Percentiles rank a stretch among this genome's conserved stretches.
These are phyloP conservation scores for Cydia pomonella DNA, from an alignment of 1,140 invertebrate species.

Conservation along the genomic window DNA sequence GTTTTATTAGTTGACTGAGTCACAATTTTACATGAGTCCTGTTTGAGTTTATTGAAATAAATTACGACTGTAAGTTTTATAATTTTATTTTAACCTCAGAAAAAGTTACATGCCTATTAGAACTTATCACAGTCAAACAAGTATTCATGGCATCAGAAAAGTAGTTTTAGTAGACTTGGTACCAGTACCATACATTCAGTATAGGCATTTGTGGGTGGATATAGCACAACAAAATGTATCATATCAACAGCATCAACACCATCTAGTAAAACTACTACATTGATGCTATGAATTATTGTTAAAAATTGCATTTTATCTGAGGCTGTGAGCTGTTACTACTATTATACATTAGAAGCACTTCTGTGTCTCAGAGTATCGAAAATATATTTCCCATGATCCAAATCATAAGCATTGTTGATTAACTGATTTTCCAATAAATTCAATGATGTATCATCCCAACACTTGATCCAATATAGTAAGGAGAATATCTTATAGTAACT, in stretches of 20 bases:
- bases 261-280: neutral
- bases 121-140: neutral
- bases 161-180: too few species aligned
- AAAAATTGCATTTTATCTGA: too few species aligned
- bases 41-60: slow-evolving; percentile 50
- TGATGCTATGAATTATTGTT: neutral
- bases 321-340: neutral
- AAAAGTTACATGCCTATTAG: neutral
- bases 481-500: slow-evolving; percentile 70
- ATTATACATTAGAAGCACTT: slow-evolving; percentile 46
- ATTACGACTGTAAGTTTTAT: slow-evolving; percentile 36
- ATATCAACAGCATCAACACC: too few species aligned
- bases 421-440: slow-evolving; percentile 73
- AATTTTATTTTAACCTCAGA: slow-evolving; percentile 36
- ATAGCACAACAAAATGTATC: too few species aligned
- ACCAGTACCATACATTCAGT: too few species aligned
- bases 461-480: slow-evolving; percentile 72
- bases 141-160: neutral
- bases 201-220: too few species aligned
- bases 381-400: slow-evolving; percentile 65
- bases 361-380: slow-evolving; percentile 64
- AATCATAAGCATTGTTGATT: slow-evolving; percentile 60
- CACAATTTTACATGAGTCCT: slow-evolving; percentile 33
- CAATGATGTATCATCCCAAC: slow-evolving; percentile 70
- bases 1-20: slow-evolving; percentile 34